Evolutionary conservation across 1,140 invertebrate genomes (phyloP).

Genomic region (Drosophila varians): DNA sequence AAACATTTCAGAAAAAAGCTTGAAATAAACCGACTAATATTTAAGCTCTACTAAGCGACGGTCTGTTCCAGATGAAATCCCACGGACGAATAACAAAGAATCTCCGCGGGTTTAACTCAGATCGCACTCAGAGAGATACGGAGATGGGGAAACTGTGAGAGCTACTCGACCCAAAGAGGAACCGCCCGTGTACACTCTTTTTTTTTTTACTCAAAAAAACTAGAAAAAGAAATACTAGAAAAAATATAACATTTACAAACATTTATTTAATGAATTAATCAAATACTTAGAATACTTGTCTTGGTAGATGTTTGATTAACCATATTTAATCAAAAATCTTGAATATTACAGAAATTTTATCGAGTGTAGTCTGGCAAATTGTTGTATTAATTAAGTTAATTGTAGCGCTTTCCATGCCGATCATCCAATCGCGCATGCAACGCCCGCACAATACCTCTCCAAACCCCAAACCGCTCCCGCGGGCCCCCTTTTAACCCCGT

Average conservation of each 20-base stretch:
- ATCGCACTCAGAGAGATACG: conserved; percentile 18
- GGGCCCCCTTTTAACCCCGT: conserved; percentile 9
- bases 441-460: conserved; percentile 61
- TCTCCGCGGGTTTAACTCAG: conserved; percentile 12
- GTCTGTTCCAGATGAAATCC: conserved; percentile 51
- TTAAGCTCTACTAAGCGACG: conserved; percentile 6
- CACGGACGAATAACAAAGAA: conserved; percentile 39
- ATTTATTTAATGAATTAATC: too few relatives aligned
- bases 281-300: too few relatives aligned
- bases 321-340: too few relatives aligned
- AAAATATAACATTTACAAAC: too few relatives aligned
- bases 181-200: conserved; percentile 51
- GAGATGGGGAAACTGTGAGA: conserved; percentile 8
- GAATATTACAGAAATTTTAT: background rate
- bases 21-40: background rate
- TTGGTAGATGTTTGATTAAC: too few relatives aligned
- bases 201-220: too few relatives aligned
- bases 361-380: conserved; percentile 32
- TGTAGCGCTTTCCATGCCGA: conserved; percentile 54
- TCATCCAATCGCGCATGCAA: conserved; percentile 59
- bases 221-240: too few relatives aligned
- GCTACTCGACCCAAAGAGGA: conserved; percentile 14
- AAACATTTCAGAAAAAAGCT: conserved; percentile 31
- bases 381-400: conserved; percentile 80
- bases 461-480: conserved; percentile 9